phyloP scores from a whole-genome alignment of 2,113 vertebrate species.

The Nyctereutes procyonoides region DNA sequence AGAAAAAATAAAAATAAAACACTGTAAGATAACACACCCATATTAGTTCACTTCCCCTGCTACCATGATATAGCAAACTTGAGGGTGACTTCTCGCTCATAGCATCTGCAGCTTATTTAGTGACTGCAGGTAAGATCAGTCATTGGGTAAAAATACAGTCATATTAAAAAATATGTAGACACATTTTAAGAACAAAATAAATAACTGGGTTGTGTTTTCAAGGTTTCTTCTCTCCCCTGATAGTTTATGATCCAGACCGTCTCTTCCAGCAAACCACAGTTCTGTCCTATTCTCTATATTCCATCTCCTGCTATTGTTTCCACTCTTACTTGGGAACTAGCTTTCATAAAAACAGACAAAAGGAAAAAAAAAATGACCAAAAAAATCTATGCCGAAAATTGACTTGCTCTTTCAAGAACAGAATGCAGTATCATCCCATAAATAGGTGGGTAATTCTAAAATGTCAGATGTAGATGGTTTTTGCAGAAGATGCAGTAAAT shows the following conservation, averaged over 20 bases:
- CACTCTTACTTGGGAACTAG: not conserved
- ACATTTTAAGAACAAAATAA: not conserved
- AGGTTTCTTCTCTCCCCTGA: not conserved
- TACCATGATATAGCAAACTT: not conserved
- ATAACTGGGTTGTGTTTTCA: not conserved
- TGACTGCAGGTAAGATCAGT: not conserved
- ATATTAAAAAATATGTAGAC: not conserved
- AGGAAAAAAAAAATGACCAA: not conserved
- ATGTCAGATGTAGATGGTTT: conserved; percentile 57
- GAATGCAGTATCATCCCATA: conserved; percentile 53
- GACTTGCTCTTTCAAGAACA: conserved; percentile 67
- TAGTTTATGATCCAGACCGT: not conserved
- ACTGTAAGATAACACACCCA: not conserved
- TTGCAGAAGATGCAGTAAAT: conserved; percentile 60
- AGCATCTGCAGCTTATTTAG: not conserved
- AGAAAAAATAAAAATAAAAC: not conserved
- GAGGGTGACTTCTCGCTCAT: not conserved
- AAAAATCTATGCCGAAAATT: conserved; percentile 61
- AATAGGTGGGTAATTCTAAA: conserved; percentile 67
- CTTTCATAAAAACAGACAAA: conserved; percentile 49
- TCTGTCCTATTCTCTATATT: not conserved
- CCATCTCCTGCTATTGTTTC: not conserved
- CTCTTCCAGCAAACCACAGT: not conserved
- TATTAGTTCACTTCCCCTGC: not conserved
- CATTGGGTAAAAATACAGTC: not conserved